phyloP scores from a whole-genome alignment of 2,113 vertebrate species.

The rabbit (Oryctolagus cuniculus) region DNA sequence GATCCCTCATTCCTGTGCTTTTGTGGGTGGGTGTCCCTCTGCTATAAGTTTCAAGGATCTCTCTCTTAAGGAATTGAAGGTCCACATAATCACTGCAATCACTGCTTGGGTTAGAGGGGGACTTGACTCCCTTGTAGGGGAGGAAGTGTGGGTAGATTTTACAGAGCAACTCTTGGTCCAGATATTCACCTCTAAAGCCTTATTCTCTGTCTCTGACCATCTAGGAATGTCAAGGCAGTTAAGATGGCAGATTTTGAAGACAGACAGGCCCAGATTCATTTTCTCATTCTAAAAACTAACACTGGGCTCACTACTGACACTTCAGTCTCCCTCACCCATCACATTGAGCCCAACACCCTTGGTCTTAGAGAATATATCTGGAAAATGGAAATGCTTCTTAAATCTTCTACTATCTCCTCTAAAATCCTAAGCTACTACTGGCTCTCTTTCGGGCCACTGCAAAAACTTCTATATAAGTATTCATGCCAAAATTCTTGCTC shows the following conservation, averaged over 20 bases:
- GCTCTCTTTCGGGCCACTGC: background rate
- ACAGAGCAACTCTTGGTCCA: background rate
- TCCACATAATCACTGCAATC: background rate
- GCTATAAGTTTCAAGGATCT: background rate
- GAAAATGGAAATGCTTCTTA: background rate
- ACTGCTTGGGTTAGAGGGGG: background rate
- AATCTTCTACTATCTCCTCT: background rate
- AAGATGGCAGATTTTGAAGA: background rate
- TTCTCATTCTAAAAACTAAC: constrained; percentile 1
- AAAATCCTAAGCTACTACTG: background rate
- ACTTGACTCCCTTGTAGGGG: background rate
- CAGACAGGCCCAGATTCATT: background rate
- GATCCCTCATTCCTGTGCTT: background rate
- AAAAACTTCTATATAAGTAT: background rate
- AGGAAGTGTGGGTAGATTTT: constrained; percentile 38
- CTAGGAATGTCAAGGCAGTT: background rate
- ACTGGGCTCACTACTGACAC: background rate
- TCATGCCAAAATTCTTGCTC: background rate
- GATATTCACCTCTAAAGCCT: background rate
- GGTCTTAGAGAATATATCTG: background rate
- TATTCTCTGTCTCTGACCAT: constrained; percentile 26
- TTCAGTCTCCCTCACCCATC: background rate
- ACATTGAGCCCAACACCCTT: background rate
- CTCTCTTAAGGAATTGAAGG: background rate
- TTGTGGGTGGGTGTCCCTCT: background rate